Evolutionary conservation across 2,888 invertebrate species (phyloP), one percentile per base, ranked within the genome.

Genomic region (Cephus pulcher): DNA sequence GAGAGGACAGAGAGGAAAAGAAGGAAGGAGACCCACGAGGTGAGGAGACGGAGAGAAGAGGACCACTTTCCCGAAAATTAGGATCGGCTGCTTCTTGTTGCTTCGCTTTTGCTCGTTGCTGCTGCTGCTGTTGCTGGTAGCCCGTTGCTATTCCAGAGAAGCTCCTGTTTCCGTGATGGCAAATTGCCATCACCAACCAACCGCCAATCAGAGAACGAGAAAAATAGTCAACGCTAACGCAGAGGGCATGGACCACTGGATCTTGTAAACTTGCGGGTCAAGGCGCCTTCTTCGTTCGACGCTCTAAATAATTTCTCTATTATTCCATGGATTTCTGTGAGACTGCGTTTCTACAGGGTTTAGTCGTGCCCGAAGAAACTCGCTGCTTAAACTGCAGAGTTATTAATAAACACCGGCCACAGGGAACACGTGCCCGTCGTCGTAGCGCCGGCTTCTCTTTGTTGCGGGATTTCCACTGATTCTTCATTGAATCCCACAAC

Each of bases 351-450:
- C 40, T 40, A 40, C 15, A 40, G 15, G 15, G 6, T 15, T 40
- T 40, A 15, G 15, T 40, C 40, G 40, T 40, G 40, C 40, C 40
- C 40, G 40, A 40, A 40, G 40, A 40, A 40, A 40, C 40, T 40
- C 40, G 15, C 40, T 40, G 15, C 40, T 40, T 40, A 40, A 40
- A 40, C 40, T 15, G 40, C 40, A n/a, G 70, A 70, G 70, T 90
- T 90, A 90, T 90, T 90, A 90, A 90, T 90, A 90, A 89, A 89
- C 89, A 88, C 86, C 84, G 86, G 80, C 70, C 32, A 70, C 32
- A 12, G 33, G 83, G 84, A 87, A 87, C 88, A 87, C 87, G 88
- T 88, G 88, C 88, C 85, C 84, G 82, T 81, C 85, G 85, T 77
- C 82, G 86, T 82, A 80, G 84, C 84, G 85, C 81, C 80, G 80